Base-by-base conservation (phyloP, 2,888 invertebrate genomes). In the Dorcus hopei region DNA sequence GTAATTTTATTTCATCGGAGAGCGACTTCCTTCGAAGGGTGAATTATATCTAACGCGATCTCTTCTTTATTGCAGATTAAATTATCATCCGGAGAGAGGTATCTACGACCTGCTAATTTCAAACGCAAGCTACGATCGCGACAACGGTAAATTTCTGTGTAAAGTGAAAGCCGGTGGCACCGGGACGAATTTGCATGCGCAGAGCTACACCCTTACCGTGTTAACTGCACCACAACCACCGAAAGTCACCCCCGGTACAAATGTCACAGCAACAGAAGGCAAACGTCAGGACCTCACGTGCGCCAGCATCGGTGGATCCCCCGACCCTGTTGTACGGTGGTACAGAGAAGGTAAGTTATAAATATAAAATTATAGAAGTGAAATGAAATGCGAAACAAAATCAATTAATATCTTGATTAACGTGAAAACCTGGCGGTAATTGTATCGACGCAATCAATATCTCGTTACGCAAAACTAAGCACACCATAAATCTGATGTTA, bases 141-240 rank as follows among this genome's bases (percentile, higher is more conserved):
- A 94, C 82, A 95, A 95, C 79, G 95, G 94, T 54, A 87, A 88
- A 72, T 96, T 94, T 82, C 94, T 93, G 80, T 97, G 95, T 79
- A 89, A 89, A 70, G 88, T 90, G 72, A 93, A 89, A 82, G 93
- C 87, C 62, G 89, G 85, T 70, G 93, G 90, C 65, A 91, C 91
- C 26, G 93, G 93, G 45, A 85, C 86, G 62, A 90, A 90, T 77
- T 83, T 93, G 68, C 93, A 93, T 80, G 88, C 90, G 65, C 92
- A 94, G 79, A 87, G 87, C 61, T 89, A 93, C 74, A 85, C 87
- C 65, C 83, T 95, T 69, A 94, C 94, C 38, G 94, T 95, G 57
- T 83, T 95, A 58, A 90, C 93, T 40, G 86, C 88, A 52, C 95
- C 95, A 0, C 88, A 90, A 65, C 85, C 88, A 51, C 95, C 95